A percentile compares a stretch with the other conserved stretches of the same genome.
phyloP scores from a whole-genome alignment of 2,888 invertebrate species.

The Spilarctia lutea region DNA sequence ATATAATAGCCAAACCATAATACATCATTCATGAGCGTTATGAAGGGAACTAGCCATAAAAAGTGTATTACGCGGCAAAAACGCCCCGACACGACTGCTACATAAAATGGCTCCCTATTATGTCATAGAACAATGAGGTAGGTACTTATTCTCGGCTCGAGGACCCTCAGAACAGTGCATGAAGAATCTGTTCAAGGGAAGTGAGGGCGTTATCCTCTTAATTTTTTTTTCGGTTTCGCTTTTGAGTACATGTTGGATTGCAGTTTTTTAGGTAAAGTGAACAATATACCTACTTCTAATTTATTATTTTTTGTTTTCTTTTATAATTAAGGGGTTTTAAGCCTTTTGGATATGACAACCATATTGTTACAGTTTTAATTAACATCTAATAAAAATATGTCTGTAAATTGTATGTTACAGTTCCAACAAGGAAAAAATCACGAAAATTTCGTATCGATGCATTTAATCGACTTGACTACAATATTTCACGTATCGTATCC shows the following conservation, averaged over 20 bases:
- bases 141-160: constrained; percentile 50
- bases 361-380: too few species aligned
- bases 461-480: constrained; percentile 25
- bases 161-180: constrained; percentile 48
- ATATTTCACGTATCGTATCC: constrained; percentile 29
- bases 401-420: too few species aligned
- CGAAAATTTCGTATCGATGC: neutral
- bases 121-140: constrained; percentile 65
- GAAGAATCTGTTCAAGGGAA: constrained; percentile 52
- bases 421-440: neutral
- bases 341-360: too few species aligned
- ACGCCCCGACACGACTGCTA: constrained; percentile 45
- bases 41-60: constrained; percentile 58
- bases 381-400: too few species aligned
- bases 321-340: too few species aligned
- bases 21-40: constrained; percentile 51
- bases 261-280: neutral
- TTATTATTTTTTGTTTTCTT: too few species aligned
- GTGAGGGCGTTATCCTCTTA: constrained; percentile 39
- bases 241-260: neutral
- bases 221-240: constrained; percentile 28
- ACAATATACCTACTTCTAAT: neutral
- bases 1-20: constrained; percentile 42
- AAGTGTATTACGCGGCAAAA: constrained; percentile 56
- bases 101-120: constrained; percentile 59